Evolutionary conservation across 2,888 invertebrate species (phyloP), one percentile per base, ranked within the genome.

Genomic region (Dynastes tityus): DNA sequence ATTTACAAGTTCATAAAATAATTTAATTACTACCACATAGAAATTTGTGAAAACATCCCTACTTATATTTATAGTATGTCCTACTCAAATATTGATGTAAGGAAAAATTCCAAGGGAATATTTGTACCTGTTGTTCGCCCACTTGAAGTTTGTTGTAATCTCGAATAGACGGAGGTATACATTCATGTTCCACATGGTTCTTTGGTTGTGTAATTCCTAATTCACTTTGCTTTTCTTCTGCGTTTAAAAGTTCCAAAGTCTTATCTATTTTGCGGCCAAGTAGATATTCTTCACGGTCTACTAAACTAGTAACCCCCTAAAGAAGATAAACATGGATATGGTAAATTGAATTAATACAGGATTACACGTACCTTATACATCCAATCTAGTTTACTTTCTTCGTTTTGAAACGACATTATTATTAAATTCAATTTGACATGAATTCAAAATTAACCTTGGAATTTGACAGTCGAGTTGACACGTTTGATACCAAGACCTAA

Each of bases 261-360:
- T 95, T 96, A 84, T 97, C 97, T 78, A 96, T 92, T 64, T 93
- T 90, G 84, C 95, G 93, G 0, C 98, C 98, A 53, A 97, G 89
- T 32, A 98, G 90, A 89, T 97, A 98, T 81, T 97, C 97, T 87
- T 98, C 98, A 40, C 95, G 90, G 83, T 97, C 94, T 0, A 93
- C 91, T 82, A 91, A 89, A 85, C 91, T 91, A 81, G 91, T 91
- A 67, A 92, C 91, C 84, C 91, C 91, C 91, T 92, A 85, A 37
- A 88, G 89, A 49, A 65, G 58, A 13, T 40, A 61, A 79, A 68
- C 79, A 77, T 67, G 55, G 32, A 76, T 37, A 37, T 37, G 3
- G 65, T 49, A 4, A 70, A 77, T 49, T 70, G 40, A 74, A 32
- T 65, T 67, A 77, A 53, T 64, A 58, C 65, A 49, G 67, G 71